Evolutionary conservation across 2,888 invertebrate species (phyloP), one percentile per base, ranked within the genome.

Genomic region (Macrophya annulata): DNA sequence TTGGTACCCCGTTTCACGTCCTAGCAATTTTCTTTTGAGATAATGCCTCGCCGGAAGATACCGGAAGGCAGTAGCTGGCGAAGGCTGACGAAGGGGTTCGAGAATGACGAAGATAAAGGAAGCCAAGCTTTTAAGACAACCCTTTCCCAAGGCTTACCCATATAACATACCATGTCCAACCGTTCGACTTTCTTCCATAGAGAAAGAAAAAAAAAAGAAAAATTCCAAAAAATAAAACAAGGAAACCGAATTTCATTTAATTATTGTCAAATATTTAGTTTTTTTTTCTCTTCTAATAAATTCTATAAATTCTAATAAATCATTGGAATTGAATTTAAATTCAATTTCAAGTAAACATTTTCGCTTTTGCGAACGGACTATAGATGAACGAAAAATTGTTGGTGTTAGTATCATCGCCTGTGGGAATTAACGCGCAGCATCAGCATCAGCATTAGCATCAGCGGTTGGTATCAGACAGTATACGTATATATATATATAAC

Each of bases 21-120:
- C 43, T 9, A n/a, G 62, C 72, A 45, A 74, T 74, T 74, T 79
- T 62, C 51, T 77, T 51, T 51, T 10, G 45, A 74, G 72, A 74
- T 74, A 74, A 74, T 74, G 21, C 72, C 31, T 74, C 21, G n/a
- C 40, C 68, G 72, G 71, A 40, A 74, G 72, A 74, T 74, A 74
- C 72, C 76, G 76, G 51, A 77, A 40, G 76, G 31, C 51, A 37
- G 74, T 45, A 74, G 37, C 12, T 15, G 40, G n/a, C 62, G 68
- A 68, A 68, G 82, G 65, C 82, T 83, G 82, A 83, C 82, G 82
- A 83, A 83, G 82, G 68, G 82, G 31, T 83, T 31, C 68, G 82
- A 45, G 48, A 83, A 83, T 45, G 82, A 68, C 82, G 68, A 83
- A 83, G 82, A 83, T 83, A 83, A 83, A 83, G 68, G 68, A 45